Evolutionary conservation across 2,113 vertebrate species (phyloP), one percentile per base, ranked within the genome.

Genomic region (Micronycteris hirsuta): DNA sequence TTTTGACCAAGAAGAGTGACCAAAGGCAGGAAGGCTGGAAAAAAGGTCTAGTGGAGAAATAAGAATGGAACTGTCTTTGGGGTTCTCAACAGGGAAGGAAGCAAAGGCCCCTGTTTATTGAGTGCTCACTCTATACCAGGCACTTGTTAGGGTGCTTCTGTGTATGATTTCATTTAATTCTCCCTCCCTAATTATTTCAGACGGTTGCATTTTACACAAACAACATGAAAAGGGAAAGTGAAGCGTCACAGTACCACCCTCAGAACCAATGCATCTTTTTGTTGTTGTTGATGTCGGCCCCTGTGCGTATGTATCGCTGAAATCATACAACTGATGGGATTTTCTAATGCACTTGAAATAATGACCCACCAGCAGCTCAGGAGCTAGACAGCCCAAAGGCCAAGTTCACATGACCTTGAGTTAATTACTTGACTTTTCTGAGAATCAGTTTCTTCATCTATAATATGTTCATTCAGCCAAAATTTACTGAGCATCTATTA

Each of bases 191-290:
- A 22, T n/a, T 52, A 22, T 26, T 65, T 36, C 28, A 65, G 38
- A 22, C 10, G 9, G 73, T 14, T 33, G 14, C 11, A 14, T 63
- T 26, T 15, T 7, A 1, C 45, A 67, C 2, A 49, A 74, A 47
- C 8, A 19, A 2, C 5, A 5, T 19, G 33, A 3, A 65, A 86
- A 67, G 20, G 24, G 28, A 80, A 41, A 63, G 52, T 1, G 24
- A 65, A 61, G 17, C 45, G 15, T 22, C 16, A 17, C 1, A 12
- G 7, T 10, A 0, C 16, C 4, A 2, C 4, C 11, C 1, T 73
- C 38, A 11, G 54, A 5, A 14, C 19, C 13, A 24, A 0, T 0
- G 19, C 1, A 0, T 70, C 13, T 33, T 28, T 28, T 20, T 13
- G 7, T 10, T 4, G 12, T 26, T 5, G 16, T 8, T 63, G 6